Evolutionary conservation across 2,113 vertebrate genomes (phyloP).

Genomic region (Anarhynchus alexandrinus): DNA sequence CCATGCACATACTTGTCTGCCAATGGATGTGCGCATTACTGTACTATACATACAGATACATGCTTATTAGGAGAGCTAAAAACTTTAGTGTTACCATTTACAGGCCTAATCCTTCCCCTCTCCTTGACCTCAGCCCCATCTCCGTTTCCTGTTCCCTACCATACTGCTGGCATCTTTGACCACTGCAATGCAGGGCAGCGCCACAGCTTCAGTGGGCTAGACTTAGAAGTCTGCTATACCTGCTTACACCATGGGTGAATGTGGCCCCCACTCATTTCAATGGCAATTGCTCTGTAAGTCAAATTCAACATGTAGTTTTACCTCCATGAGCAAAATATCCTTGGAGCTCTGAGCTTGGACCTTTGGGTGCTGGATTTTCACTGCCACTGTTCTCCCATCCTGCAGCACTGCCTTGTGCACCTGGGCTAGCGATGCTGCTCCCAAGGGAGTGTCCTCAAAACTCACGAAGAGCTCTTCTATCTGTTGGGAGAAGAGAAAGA

Average conservation of each 20-base stretch:
- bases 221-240: background rate
- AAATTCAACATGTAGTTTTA: conserved; percentile 53
- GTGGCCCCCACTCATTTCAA: rapidly evolving
- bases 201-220: background rate
- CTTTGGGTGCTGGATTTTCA: conserved; percentile 98
- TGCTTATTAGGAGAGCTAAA: background rate
- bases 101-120: background rate
- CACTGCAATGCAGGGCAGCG: background rate
- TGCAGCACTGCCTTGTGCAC: conserved; percentile 92
- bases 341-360: conserved; percentile 89
- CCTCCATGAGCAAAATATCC: conserved; percentile 96
- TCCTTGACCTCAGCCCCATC: background rate
- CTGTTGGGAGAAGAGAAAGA: conserved; percentile 70
- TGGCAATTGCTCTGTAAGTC: background rate
- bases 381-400: conserved; percentile 91
- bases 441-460: conserved; percentile 89
- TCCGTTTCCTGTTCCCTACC: background rate
- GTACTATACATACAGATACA: background rate
- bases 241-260: background rate
- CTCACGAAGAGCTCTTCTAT: conserved; percentile 87
- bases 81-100: background rate
- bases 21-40: background rate
- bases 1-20: background rate
- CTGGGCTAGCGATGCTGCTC: conserved; percentile 95
- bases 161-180: background rate